These are phyloP conservation scores for Paratilapia polleni DNA, from an alignment of 2,113 vertebrate genomes.

Conservation along the genomic window DNA sequence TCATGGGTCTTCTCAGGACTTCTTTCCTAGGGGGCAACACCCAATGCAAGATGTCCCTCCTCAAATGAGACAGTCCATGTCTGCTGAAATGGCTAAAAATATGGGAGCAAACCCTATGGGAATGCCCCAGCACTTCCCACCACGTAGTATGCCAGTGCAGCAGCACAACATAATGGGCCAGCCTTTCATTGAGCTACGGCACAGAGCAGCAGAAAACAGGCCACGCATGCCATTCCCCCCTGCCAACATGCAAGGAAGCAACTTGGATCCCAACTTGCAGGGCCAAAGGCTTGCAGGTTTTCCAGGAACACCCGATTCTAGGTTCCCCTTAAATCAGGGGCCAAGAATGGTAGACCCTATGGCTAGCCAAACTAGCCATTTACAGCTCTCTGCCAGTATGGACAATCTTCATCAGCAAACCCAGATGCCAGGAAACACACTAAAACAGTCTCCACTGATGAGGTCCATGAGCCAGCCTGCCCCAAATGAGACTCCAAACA, in stretches of 20 bases:
- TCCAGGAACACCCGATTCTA: conserved; percentile 81
- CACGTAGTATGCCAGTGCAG: conserved; percentile 86
- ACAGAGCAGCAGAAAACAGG: conserved; percentile 88
- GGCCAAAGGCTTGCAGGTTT: conserved; percentile 82
- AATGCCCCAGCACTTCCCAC: conserved; percentile 86
- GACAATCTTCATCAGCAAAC: conserved; percentile 85
- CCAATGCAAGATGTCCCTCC: conserved; percentile 85
- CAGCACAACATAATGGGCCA: conserved; percentile 95
- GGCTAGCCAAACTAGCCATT: conserved; percentile 74
- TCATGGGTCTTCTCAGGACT: conserved; percentile 83
- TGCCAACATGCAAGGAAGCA: conserved; percentile 70
- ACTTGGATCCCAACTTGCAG: conserved; percentile 80
- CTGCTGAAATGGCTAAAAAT: conserved; percentile 86
- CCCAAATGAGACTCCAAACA: conserved; percentile 80
- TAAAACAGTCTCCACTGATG: conserved; percentile 79
- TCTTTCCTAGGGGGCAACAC: conserved; percentile 86
- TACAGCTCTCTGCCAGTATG: conserved; percentile 83
- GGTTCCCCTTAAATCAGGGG: conserved; percentile 77
- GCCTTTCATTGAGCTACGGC: conserved; percentile 93
- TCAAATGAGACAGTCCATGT: conserved; percentile 89
- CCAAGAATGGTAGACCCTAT: conserved; percentile 82
- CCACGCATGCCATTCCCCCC: conserved; percentile 83
- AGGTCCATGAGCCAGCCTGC: conserved; percentile 86
- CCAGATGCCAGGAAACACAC: conserved; percentile 75
- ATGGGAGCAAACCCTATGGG: conserved; percentile 79